Base-by-base conservation (phyloP, 2,888 invertebrate genomes). In the Chorisops tibialis region DNA sequence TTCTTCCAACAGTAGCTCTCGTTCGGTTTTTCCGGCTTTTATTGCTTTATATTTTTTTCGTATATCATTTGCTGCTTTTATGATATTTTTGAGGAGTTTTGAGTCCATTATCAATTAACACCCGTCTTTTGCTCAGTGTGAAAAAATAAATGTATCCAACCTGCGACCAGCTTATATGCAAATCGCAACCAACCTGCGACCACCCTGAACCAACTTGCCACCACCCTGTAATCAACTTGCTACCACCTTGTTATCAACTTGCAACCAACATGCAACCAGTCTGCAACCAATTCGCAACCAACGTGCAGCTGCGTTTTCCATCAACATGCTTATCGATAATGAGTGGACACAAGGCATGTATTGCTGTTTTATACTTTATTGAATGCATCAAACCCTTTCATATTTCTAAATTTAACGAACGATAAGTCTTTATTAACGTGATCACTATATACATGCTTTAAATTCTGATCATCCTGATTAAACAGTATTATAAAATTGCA, bases 371-470 rank as follows among this genome's bases (percentile, higher is more conserved):
- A 48, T 62, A 41, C 11, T n/a, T 43, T 35, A 43, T 65, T 66
- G 56, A 56, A 65, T 35, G 49, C 21, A 56, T 73, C 70, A 60
- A 73, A 71, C 11, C 70, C 70, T 65, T 69, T 69, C 21, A 73
- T 62, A 65, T 73, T 74, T 21, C 74, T 62, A 68, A 65, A 62
- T 73, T 4, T 7, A 24, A 5, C 7, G 7, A 24, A 5, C 7
- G 24, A 24, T 5, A 4, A 24, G 4, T 24, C 24, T 24, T 24
- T 24, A 24, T 7, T 24, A 24, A 24, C n/a, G n/a, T n/a, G n/a
- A n/a, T n/a, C n/a, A n/a, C n/a, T n/a, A n/a, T n/a, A n/a, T n/a
- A n/a, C n/a, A n/a, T n/a, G n/a, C n/a, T n/a, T n/a, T n/a, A n/a
- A n/a, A n/a, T n/a, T n/a, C n/a, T n/a, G n/a, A n/a, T n/a, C n/a